Percentiles rank a stretch among this genome's conserved stretches.
Conservation (phyloP, 2,888 invertebrate species). For the Pristionchus mayeri region DNA sequence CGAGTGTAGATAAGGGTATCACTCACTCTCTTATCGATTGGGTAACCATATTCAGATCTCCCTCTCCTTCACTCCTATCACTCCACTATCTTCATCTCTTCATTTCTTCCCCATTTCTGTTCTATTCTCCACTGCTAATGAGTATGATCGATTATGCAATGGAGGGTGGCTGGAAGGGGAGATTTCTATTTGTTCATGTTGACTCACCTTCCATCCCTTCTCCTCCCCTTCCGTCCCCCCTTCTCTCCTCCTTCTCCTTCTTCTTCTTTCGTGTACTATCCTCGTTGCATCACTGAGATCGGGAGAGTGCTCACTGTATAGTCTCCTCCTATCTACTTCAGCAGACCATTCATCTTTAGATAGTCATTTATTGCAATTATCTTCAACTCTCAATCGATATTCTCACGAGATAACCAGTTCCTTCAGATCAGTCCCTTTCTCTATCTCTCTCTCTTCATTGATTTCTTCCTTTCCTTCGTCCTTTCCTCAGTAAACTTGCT, state of each 20-base stretch:
- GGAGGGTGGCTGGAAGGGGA: background rate
- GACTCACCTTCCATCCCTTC: background rate
- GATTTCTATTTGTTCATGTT: slow-evolving; percentile 45
- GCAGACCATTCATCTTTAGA: background rate
- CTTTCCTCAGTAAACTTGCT: no score
- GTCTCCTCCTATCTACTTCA: background rate
- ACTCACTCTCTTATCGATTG: slow-evolving; percentile 33
- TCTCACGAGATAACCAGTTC: background rate
- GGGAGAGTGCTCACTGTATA: background rate
- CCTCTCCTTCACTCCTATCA: no score
- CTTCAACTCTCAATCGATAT: background rate
- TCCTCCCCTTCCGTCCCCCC: background rate
- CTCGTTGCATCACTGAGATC: background rate
- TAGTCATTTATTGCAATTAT: background rate
- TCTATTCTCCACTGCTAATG: background rate
- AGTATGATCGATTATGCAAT: slow-evolving; percentile 43
- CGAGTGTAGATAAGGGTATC: slow-evolving; percentile 27
- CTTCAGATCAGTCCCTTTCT: background rate
- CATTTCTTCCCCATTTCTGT: no score
- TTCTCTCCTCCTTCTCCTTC: slow-evolving; percentile 22
- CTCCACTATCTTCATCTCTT: no score
- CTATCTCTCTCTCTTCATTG: background rate
- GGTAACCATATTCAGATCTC: background rate
- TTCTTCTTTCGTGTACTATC: slow-evolving; percentile 27
- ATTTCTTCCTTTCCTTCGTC: background rate